Conservation (phyloP, 2,113 vertebrate species). For the Menura novaehollandiae region DNA sequence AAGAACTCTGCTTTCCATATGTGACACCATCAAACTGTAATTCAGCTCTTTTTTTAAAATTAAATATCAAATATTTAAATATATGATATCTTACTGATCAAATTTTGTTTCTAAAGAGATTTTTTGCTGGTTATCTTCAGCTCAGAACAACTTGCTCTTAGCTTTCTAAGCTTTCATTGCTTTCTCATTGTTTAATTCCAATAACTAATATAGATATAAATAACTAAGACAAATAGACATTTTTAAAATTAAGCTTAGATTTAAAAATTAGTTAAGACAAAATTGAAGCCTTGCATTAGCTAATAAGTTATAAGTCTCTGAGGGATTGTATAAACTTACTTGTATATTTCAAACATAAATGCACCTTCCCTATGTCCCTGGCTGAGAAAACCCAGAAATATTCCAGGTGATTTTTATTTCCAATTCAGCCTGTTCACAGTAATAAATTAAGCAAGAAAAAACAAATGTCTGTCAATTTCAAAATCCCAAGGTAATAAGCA, state of each 20-base stretch:
- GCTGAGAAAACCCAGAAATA: background rate
- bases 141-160: background rate
- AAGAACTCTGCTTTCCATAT: background rate
- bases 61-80: background rate
- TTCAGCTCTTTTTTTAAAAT: background rate
- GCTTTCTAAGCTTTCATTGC: background rate
- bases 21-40: background rate
- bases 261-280: background rate
- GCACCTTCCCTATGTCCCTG: background rate
- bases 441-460: background rate
- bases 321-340: background rate
- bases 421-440: accelerated
- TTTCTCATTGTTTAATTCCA: background rate
- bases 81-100: background rate
- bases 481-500: background rate
- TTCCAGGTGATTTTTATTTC: background rate
- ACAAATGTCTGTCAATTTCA: background rate
- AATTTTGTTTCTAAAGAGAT: background rate
- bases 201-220: background rate
- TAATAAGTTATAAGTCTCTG: background rate
- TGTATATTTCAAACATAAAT: background rate
- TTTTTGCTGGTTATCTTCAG: background rate
- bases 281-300: background rate
- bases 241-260: background rate
- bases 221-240: background rate